Conservation (phyloP, 2,113 vertebrate species). For the Hyaena hyaena region DNA sequence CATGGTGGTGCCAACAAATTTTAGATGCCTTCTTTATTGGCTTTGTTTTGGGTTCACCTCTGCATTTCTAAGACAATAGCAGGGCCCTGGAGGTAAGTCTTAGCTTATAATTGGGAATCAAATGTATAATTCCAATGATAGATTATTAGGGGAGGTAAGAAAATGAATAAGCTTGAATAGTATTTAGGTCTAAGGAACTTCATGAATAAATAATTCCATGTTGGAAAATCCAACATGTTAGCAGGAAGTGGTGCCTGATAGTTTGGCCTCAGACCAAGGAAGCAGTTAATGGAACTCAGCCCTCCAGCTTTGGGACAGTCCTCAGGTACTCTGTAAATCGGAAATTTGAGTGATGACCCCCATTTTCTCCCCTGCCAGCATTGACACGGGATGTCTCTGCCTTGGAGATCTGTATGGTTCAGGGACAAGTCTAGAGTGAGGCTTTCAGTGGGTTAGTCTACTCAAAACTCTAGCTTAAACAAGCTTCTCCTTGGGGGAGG, state of each 20-base stretch:
- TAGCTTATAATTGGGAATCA: constrained; percentile 62
- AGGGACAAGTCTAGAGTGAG: background rate
- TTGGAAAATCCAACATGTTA: constrained; percentile 18
- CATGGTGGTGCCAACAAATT: constrained; percentile 54
- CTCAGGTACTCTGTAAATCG: background rate
- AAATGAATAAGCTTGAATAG: constrained; percentile 48
- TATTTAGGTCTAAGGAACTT: constrained; percentile 67
- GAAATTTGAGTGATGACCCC: background rate
- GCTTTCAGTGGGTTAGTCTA: background rate
- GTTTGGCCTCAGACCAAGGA: constrained; percentile 58
- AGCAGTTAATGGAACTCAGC: background rate
- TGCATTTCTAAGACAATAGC: constrained; percentile 67
- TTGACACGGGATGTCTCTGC: background rate
- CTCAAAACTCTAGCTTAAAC: background rate
- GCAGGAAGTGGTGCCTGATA: constrained; percentile 12
- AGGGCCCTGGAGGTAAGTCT: constrained; percentile 60
- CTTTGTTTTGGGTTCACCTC: constrained; percentile 71
- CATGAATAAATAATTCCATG: constrained; percentile 59
- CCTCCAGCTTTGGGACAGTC: background rate
- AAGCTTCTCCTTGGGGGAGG: background rate
- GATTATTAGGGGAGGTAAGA: constrained; percentile 43
- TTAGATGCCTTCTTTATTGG: constrained; percentile 57
- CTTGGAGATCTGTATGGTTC: background rate
- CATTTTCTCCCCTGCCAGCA: background rate
- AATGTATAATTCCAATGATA: constrained; percentile 65